A percentile compares a stretch with the other conserved stretches of the same genome.
Evolutionary conservation across 2,113 vertebrate species (phyloP).

Genomic region (Steatornis caripensis): DNA sequence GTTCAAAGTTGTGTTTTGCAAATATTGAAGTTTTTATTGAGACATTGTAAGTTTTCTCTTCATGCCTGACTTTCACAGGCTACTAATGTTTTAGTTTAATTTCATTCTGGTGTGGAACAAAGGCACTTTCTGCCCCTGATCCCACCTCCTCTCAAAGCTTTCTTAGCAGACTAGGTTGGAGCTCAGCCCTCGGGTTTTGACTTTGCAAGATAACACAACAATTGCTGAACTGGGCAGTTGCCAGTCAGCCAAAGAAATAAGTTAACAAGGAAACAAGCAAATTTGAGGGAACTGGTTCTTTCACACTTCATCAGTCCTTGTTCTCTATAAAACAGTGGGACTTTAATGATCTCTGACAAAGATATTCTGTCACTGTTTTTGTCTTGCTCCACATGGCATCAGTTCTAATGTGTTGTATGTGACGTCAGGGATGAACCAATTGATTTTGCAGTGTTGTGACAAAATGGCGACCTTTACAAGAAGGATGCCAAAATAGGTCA

Average conservation of each 20-base stretch:
- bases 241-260: neutral
- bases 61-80: neutral
- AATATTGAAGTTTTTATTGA: neutral
- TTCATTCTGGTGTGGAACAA: neutral
- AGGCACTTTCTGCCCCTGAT: neutral
- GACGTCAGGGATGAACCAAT: neutral
- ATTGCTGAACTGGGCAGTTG: neutral
- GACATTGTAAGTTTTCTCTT: no score
- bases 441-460: neutral
- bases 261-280: neutral
- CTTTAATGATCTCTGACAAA: neutral
- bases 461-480: neutral
- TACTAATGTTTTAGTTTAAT: neutral
- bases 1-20: neutral
- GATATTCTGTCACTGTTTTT: neutral
- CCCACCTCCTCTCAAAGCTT: neutral
- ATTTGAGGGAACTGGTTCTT: neutral
- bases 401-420: neutral
- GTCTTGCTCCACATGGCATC: neutral
- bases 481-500: neutral
- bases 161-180: neutral
- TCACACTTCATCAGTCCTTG: neutral
- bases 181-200: neutral
- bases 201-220: neutral
- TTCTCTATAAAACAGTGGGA: neutral